Evolutionary conservation across 2,888 invertebrate species (phyloP).

Genomic region (Pemphredon lugubris): DNA sequence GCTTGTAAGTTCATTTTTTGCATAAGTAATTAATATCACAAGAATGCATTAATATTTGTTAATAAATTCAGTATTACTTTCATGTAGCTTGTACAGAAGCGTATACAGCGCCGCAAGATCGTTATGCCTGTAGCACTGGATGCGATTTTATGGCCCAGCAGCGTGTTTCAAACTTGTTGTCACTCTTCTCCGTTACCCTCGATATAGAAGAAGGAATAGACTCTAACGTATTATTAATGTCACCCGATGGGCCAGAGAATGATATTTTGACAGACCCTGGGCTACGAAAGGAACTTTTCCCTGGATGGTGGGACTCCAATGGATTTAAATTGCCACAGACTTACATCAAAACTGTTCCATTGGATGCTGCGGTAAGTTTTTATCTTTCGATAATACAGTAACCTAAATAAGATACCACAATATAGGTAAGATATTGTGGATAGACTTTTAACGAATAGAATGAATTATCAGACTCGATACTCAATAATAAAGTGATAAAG

Average conservation of each 20-base stretch:
- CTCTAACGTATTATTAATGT: conserved; percentile 72
- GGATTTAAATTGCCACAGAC: conserved; percentile 78
- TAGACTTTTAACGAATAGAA: background rate
- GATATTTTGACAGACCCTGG: conserved; percentile 76
- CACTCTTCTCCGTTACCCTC: conserved; percentile 68
- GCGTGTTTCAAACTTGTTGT: conserved; percentile 66
- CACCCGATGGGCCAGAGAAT: conserved; percentile 75
- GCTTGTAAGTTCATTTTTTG: conserved; percentile 69
- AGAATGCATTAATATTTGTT: background rate
- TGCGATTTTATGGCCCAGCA: conserved; percentile 76
- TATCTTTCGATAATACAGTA: background rate
- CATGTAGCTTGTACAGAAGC: conserved; percentile 77
- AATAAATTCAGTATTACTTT: conserved; percentile 6
- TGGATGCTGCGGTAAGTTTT: conserved; percentile 71
- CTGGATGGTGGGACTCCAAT: conserved; percentile 77
- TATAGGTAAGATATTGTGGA: background rate
- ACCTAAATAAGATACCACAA: background rate
- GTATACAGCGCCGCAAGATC: conserved; percentile 67
- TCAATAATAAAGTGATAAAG: no score
- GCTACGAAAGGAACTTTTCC: conserved; percentile 74
- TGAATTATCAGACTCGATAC: no score
- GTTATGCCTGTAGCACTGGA: conserved; percentile 72
- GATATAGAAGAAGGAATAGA: conserved; percentile 70
- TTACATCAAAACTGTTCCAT: conserved; percentile 77
- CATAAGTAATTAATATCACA: conserved; percentile 3